phyloP scores from a whole-genome alignment of 2,797 vertebrate species.

The Tadarida brasiliensis region DNA sequence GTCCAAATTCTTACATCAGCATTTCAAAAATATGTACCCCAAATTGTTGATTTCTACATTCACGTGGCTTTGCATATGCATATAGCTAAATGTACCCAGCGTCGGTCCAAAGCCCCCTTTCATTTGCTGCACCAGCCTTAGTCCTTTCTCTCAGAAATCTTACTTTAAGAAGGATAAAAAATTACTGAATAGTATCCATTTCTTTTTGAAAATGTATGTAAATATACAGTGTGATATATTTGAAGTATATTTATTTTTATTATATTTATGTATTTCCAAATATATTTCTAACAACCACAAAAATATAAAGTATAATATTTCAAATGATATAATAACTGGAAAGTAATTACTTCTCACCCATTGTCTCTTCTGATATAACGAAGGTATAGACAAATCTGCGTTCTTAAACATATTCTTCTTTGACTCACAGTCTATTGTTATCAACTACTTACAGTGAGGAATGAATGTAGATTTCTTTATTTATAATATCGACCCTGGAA shows the following conservation, averaged over 20 bases:
- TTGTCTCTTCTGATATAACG: neutral
- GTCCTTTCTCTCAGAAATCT: neutral
- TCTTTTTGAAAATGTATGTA: neutral
- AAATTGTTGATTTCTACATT: neutral
- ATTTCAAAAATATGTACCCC: neutral
- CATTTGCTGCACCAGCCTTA: neutral
- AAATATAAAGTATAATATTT: neutral
- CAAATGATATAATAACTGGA: neutral
- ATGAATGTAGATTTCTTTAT: neutral
- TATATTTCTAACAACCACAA: neutral
- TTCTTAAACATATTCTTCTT: neutral
- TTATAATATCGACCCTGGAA: neutral
- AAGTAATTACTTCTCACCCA: neutral
- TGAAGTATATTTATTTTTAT: neutral
- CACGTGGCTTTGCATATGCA: neutral
- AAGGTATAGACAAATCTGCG: neutral
- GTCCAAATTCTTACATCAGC: neutral
- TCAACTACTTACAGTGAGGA: neutral
- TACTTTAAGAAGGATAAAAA: conserved; percentile 9
- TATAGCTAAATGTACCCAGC: neutral
- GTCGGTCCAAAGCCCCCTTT: neutral
- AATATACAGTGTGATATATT: neutral
- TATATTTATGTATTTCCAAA: neutral
- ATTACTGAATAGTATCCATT: neutral
- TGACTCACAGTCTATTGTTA: neutral